These are phyloP conservation scores for Pteromalus puparum DNA, from an alignment of 1,140 invertebrate species.

Conservation along the genomic window DNA sequence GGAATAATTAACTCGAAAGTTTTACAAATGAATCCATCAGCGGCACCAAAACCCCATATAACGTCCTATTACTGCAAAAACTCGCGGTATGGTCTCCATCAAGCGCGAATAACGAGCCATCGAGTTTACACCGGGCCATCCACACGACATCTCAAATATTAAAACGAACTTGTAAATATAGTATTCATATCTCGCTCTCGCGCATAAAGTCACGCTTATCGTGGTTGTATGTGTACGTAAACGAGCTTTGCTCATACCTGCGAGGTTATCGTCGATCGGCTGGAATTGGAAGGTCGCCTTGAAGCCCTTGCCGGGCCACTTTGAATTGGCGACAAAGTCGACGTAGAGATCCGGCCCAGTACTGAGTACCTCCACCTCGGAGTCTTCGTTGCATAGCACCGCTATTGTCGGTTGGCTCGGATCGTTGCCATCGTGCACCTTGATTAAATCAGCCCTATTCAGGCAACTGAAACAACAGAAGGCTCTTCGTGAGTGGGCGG, in stretches of 20 bases:
- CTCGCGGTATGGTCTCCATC: neutral
- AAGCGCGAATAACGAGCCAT: neutral
- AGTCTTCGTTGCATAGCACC: slow-evolving; percentile 86
- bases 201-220: neutral
- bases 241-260: slow-evolving; percentile 15
- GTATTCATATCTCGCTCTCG: neutral
- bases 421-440: slow-evolving; percentile 85
- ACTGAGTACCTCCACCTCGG: slow-evolving; percentile 86
- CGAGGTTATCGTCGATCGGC: slow-evolving; percentile 75
- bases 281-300: slow-evolving; percentile 89
- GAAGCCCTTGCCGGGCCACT: slow-evolving; percentile 89
- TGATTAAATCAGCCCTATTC: slow-evolving; percentile 87
- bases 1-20: no score
- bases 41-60: no score
- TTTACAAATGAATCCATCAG: no score
- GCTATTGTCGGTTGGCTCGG: slow-evolving; percentile 82
- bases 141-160: neutral
- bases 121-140: neutral
- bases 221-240: neutral
- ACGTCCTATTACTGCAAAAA: neutral
- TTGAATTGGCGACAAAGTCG: slow-evolving; percentile 88
- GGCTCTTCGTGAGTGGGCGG: neutral
- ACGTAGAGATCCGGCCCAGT: slow-evolving; percentile 86
- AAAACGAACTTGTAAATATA: neutral
- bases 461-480: slow-evolving; percentile 81